Conservation (phyloP, 2,797 vertebrate species). For the Octomys mimax region DNA sequence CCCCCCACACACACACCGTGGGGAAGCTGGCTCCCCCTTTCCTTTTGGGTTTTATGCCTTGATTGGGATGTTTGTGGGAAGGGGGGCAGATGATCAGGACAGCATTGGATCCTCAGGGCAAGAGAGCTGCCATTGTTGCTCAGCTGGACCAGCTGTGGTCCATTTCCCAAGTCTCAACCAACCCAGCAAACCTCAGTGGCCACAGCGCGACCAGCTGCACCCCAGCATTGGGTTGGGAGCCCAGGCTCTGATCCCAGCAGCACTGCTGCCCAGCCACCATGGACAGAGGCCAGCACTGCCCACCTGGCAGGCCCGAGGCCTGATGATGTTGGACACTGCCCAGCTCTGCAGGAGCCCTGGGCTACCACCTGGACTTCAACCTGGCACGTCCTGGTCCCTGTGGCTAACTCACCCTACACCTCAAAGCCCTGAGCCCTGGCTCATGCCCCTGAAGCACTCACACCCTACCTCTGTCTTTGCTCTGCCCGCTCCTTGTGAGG, state of each 20-base stretch:
- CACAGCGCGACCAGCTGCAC: background rate
- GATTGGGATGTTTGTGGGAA: background rate
- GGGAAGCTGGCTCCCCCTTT: background rate
- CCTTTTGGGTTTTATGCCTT: background rate
- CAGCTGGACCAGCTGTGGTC: background rate
- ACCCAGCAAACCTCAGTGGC: background rate
- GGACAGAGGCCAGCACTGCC: background rate
- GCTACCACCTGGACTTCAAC: background rate
- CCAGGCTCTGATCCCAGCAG: background rate
- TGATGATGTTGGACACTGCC: background rate
- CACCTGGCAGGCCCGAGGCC: background rate
- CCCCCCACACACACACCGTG: background rate
- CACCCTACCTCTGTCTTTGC: conserved; percentile 64
- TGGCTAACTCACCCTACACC: conserved; percentile 4
- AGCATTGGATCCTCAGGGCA: background rate
- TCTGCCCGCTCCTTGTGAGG: conserved; percentile 15
- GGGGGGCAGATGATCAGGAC: background rate
- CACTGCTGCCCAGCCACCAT: background rate
- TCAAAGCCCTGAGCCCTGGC: background rate
- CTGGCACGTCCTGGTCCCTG: conserved; percentile 39
- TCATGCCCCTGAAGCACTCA: background rate
- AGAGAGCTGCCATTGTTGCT: background rate
- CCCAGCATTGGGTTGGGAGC: background rate
- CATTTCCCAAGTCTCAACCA: background rate
- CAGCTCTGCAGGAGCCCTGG: background rate